Base-by-base conservation (phyloP, 92 coral and sea anemone species). In the Porites evermanni region DNA sequence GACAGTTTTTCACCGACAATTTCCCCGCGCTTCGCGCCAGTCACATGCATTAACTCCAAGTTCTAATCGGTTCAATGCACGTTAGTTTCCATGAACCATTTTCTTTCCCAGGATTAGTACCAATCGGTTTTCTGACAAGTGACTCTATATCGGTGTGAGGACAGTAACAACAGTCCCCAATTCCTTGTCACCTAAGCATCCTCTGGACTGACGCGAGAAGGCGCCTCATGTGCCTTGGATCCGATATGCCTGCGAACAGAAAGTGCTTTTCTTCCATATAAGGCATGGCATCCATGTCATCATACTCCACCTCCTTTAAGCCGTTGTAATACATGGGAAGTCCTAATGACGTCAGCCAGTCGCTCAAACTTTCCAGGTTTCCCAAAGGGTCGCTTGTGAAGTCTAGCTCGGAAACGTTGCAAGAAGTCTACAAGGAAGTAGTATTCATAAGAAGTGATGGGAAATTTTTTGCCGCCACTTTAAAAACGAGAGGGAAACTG, bases 251-350 rank as follows among this genome's bases (percentile, higher is more conserved):
- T 17, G 96, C 98, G 82, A 84, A 96, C 21, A 91, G 89, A 64
- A 96, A 93, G 88, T 96, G 98, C 78, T 85, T 95, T 70, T 96
- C 96, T 76, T 93, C 92, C 80, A 94, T 89, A 71, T 85, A 79
- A 56, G 98, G 98, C 89, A 96, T 86, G 64, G 56, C 70, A 38
- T 56, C 78, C 96, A 96, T 93, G 83, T 93, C 98, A 69, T 94
- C 98, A 82, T 93, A 96, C 19, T 92, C 95, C 44, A 93, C 98
- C 73, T 96, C 98, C 18, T 54, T 79, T 12, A 96, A 64, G 63
- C 88, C 95, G 67, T 91, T 93, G 66, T 93, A 89, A 53, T 96
- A 96, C 98, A 94, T 96, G 10, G 98, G 98, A 4, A 96, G 79
- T 1, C 98, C 98, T 23, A 96, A 90, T 12, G 98, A 96, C 14